Percentiles rank a stretch among this genome's conserved stretches.
phyloP scores from a whole-genome alignment of 1,140 invertebrate genomes.

The Drosophila albomicans region DNA sequence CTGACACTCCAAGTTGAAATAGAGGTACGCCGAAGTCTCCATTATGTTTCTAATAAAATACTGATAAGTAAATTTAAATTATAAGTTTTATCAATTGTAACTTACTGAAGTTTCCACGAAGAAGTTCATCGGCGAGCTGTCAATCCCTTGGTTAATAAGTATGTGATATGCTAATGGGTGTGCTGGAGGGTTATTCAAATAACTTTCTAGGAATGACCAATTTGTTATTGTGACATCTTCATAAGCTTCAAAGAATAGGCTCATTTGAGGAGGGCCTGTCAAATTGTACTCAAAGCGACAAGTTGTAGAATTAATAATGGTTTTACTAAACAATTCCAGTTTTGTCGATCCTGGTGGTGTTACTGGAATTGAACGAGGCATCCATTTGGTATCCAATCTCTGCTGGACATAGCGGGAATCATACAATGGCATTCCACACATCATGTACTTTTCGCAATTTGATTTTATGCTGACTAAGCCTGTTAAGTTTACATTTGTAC shows the following conservation, averaged over 20 bases:
- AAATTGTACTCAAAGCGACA: constrained; percentile 6
- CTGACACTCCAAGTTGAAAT: constrained; percentile 12
- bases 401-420: constrained; percentile 54
- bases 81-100: not conserved
- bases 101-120: constrained; percentile 22
- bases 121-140: constrained; percentile 43
- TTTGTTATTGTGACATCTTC: not conserved
- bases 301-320: not conserved
- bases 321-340: constrained; percentile 79
- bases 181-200: constrained; percentile 15
- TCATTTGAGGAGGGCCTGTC: constrained; percentile 6
- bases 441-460: constrained; percentile 86
- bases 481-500: constrained; percentile 72
- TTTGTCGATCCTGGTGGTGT: constrained; percentile 13
- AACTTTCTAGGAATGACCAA: not conserved
- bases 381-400: constrained; percentile 38
- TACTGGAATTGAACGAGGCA: constrained; percentile 35
- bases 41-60: constrained; percentile 34
- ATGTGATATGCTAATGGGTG: constrained; percentile 41
- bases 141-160: constrained; percentile 31
- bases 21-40: constrained; percentile 17
- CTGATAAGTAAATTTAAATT: too few relatives aligned
- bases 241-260: constrained; percentile 1
- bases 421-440: constrained; percentile 90
- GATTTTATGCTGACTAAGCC: constrained; percentile 86